A percentile compares a stretch with the other conserved stretches of the same genome.
phyloP scores from a whole-genome alignment of 2,113 vertebrate species.

The Malurus alboscapulatus region DNA sequence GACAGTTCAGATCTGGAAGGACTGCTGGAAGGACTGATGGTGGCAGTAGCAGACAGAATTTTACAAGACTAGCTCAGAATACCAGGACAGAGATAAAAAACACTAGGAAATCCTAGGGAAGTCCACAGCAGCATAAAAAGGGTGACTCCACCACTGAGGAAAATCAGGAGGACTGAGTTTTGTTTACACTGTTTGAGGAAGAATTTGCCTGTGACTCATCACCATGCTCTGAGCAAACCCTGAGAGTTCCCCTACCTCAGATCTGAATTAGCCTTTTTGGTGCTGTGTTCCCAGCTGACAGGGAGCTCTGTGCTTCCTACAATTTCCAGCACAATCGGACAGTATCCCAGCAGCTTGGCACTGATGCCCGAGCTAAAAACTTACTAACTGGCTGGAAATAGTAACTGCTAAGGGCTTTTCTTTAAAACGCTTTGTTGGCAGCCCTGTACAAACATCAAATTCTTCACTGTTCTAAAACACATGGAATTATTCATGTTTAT shows the following conservation, averaged over 20 bases:
- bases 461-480: neutral
- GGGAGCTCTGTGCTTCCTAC: neutral
- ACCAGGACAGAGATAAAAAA: neutral
- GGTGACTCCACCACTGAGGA: neutral
- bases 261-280: neutral
- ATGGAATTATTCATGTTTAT: neutral
- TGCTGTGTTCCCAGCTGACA: neutral
- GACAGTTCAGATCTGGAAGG: neutral
- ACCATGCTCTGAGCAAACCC: neutral
- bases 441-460: neutral
- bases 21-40: conserved; percentile 12
- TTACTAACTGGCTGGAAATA: neutral
- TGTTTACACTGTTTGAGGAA: neutral
- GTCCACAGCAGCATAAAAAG: neutral
- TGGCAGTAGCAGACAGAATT: conserved; percentile 37
- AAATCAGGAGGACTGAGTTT: neutral
- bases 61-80: neutral
- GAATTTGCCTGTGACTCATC: neutral
- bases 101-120: neutral
- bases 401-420: neutral
- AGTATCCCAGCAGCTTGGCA: neutral
- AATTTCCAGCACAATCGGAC: rapidly evolving
- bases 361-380: neutral
- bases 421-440: neutral
- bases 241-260: neutral